Percentiles rank a stretch among this genome's conserved stretches.
These are phyloP conservation scores for Drosophila repleta DNA, from an alignment of 1,140 invertebrate genomes.

Conservation along the genomic window DNA sequence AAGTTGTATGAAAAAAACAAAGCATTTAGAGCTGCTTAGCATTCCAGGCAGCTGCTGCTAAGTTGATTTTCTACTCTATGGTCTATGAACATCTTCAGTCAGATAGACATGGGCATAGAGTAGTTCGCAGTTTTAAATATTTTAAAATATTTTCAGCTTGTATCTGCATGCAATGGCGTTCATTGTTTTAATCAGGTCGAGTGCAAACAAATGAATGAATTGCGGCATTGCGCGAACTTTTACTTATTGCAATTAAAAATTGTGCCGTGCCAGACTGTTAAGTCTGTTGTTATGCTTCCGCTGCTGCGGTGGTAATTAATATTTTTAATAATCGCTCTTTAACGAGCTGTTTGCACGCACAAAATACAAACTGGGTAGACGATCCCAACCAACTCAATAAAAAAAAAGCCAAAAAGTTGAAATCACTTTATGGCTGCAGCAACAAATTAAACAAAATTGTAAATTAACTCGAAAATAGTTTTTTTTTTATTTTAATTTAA, in stretches of 20 bases:
- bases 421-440: slow-evolving; percentile 22
- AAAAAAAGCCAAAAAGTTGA: not conserved
- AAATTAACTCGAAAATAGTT: slow-evolving; percentile 17
- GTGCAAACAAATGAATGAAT: slow-evolving; percentile 42
- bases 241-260: slow-evolving; percentile 27
- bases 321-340: slow-evolving; percentile 25
- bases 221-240: slow-evolving; percentile 1
- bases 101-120: too few relatives aligned
- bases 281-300: slow-evolving; percentile 38
- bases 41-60: not conserved
- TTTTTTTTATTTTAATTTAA: not conserved
- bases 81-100: too few relatives aligned
- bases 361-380: slow-evolving; percentile 7
- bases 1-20: slow-evolving; percentile 13
- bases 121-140: too few relatives aligned
- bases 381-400: slow-evolving; percentile 22
- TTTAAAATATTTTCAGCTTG: too few relatives aligned
- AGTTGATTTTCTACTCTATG: not conserved
- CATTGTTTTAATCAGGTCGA: slow-evolving; percentile 48
- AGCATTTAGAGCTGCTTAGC: slow-evolving; percentile 28
- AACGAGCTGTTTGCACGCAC: not conserved
- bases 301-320: slow-evolving; percentile 41
- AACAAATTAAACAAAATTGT: slow-evolving; percentile 14
- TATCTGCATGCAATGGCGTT: slow-evolving; percentile 2
- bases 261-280: slow-evolving; percentile 30